phyloP scores from a whole-genome alignment of 2,888 invertebrate species.

The Melanotus villosus region DNA sequence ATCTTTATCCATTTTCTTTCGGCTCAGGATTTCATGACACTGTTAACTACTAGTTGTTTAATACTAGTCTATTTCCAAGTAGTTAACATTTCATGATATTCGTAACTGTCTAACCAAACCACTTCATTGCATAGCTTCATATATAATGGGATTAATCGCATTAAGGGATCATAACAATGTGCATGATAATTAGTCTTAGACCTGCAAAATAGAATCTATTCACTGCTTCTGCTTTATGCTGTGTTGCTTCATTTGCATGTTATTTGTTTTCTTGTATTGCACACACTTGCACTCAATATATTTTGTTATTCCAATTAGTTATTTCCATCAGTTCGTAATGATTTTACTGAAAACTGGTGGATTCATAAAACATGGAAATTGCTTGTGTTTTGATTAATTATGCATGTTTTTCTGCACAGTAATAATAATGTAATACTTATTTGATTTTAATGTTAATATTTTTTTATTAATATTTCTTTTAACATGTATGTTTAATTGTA shows the following conservation, averaged over 20 bases:
- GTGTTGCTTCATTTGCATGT: conserved; percentile 22
- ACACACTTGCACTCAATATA: background rate
- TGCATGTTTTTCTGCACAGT: background rate
- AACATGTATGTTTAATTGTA: conserved; percentile 8
- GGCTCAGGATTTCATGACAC: conserved; percentile 44
- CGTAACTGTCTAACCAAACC: conserved; percentile 60
- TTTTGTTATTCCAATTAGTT: too few relatives aligned
- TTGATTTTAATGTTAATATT: too few relatives aligned
- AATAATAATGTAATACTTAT: too few relatives aligned
- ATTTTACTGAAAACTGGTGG: background rate
- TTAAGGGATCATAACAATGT: conserved; percentile 29
- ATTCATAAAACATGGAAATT: too few relatives aligned
- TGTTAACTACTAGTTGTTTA: conserved; percentile 31
- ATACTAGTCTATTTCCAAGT: conserved; percentile 1
- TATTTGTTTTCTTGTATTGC: background rate
- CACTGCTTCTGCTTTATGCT: conserved; percentile 39
- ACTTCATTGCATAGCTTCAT: conserved; percentile 66
- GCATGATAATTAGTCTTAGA: conserved; percentile 18
- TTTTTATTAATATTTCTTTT: conserved; percentile 3
- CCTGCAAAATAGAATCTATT: conserved; percentile 21
- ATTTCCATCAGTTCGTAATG: too few relatives aligned
- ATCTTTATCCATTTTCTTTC: conserved; percentile 47
- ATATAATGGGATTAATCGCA: conserved; percentile 45
- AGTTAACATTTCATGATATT: conserved; percentile 55
- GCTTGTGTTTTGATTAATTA: too few relatives aligned